Percentiles rank a stretch among this genome's conserved stretches.
Evolutionary conservation across 2,797 vertebrate genomes (phyloP).

Genomic region (Cephalopachus bancanus): DNA sequence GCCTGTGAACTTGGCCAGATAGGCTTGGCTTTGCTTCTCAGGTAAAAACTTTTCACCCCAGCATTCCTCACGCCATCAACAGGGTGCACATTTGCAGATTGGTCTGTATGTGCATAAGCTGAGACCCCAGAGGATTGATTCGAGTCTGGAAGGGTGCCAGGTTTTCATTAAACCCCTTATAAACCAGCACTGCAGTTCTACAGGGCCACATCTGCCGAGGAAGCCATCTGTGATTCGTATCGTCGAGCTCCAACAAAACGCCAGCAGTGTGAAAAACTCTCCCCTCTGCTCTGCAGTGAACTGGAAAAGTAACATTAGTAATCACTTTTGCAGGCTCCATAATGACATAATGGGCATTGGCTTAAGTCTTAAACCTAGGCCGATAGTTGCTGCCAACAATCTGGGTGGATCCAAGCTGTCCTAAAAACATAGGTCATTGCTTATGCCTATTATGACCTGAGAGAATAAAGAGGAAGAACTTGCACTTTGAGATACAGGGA

Average conservation of each 20-base stretch:
- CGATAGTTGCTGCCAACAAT: conserved; percentile 84
- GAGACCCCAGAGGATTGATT: conserved; percentile 86
- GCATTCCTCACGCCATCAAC: conserved; percentile 67
- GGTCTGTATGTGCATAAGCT: conserved; percentile 78
- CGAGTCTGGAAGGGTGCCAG: conserved; percentile 87
- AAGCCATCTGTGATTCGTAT: conserved; percentile 90
- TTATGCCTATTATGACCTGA: neutral
- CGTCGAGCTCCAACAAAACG: conserved; percentile 90
- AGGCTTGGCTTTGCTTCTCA: conserved; percentile 82
- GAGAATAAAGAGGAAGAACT: conserved; percentile 23
- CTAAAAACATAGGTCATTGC: conserved; percentile 78
- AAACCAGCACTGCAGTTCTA: conserved; percentile 87
- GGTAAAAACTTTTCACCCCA: conserved; percentile 85
- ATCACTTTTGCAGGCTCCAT: conserved; percentile 90
- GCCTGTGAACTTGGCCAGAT: conserved; percentile 64
- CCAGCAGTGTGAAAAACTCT: conserved; percentile 90
- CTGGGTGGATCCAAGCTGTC: conserved; percentile 86
- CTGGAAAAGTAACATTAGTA: conserved; percentile 91
- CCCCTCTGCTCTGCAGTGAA: conserved; percentile 90
- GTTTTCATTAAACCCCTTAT: conserved; percentile 91
- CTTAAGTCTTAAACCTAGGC: conserved; percentile 83
- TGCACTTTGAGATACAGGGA: neutral
- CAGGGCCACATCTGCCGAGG: conserved; percentile 89
- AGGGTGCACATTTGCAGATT: conserved; percentile 78
- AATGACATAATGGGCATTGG: conserved; percentile 90